Evolutionary conservation across 1,140 invertebrate genomes (phyloP), one percentile per base, ranked within the genome.

Genomic region (Triops cancriformis): DNA sequence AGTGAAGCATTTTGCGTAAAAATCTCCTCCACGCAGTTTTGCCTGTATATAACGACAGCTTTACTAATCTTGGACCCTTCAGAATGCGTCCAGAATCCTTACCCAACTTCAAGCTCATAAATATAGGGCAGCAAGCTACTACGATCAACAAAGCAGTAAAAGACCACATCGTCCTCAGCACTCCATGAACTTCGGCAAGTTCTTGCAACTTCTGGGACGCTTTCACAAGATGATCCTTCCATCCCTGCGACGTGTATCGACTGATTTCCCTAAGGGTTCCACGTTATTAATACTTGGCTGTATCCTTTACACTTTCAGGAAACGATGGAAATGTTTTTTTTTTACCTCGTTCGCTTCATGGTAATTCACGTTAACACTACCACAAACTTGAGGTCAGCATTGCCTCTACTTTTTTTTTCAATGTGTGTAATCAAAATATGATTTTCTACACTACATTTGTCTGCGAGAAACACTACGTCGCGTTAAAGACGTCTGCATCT

Each of bases 331-430:
- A 4, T 37, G 5, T 64, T 11, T 11, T 1, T 64, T 64, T 64
- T 64, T 64, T 64, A 64, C 51, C 51, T 64, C 51, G 51, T 64
- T 64, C 51, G 51, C 51, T 64, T 64, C 51, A 64, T 64, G 51
- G 51, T 64, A 64, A 64, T 6, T 64, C 51, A 64, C 51, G 51
- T n/a, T 45, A 7, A 37, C 51, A 64, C 51, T 64, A 64, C 51
- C 51, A 64, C 51, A 64, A 23, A 64, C 3, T 64, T 64, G 51
- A 9, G 51, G 51, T 64, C 51, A 64, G 18, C 51, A 64, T 64
- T 37, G 51, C n/a, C n/a, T 64, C 51, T 23, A 37, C 31, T 37
- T 64, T 64, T 64, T 64, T 23, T 14, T 18, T 45, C 14, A 64
- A 23, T 64, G 1, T 18, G 51, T 14, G 6, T 64, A n/a, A 18